phyloP scores from a whole-genome alignment of 2,113 vertebrate species.

The Mixornis gularis region DNA sequence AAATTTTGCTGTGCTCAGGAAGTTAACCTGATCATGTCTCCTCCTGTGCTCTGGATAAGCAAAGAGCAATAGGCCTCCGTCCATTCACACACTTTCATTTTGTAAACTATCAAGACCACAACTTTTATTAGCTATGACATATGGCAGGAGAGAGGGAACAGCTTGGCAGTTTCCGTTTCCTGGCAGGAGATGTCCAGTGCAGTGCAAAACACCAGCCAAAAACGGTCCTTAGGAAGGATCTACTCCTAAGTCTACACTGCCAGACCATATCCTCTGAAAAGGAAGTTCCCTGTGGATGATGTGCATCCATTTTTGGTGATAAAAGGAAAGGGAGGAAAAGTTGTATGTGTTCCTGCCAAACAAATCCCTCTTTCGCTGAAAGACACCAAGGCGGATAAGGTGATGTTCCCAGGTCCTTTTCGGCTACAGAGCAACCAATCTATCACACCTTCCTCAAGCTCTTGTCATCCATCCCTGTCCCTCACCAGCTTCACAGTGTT shows the following conservation, averaged over 20 bases:
- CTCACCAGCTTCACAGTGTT: neutral
- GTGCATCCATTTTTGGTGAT: neutral
- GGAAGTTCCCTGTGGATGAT: neutral
- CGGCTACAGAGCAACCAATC: neutral
- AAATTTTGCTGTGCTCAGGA: neutral
- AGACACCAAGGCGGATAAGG: neutral
- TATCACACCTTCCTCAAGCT: neutral
- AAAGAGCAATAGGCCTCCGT: neutral
- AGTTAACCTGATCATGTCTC: neutral
- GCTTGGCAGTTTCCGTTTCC: neutral
- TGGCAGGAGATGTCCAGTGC: neutral
- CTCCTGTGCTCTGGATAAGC: neutral
- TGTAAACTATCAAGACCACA: neutral
- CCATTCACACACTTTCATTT: neutral
- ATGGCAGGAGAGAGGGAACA: neutral
- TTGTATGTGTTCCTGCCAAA: neutral
- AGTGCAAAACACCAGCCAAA: neutral
- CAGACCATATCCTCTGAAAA: neutral
- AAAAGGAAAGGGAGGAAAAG: neutral
- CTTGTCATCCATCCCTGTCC: neutral
- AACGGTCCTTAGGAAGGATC: neutral
- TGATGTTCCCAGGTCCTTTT: neutral
- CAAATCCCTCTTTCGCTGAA: neutral
- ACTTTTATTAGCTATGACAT: conserved; percentile 4
- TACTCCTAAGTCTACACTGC: neutral